A percentile compares a stretch with the other conserved stretches of the same genome.
phyloP scores from a whole-genome alignment of 2,797 vertebrate genomes.

The Okamejei kenojei region DNA sequence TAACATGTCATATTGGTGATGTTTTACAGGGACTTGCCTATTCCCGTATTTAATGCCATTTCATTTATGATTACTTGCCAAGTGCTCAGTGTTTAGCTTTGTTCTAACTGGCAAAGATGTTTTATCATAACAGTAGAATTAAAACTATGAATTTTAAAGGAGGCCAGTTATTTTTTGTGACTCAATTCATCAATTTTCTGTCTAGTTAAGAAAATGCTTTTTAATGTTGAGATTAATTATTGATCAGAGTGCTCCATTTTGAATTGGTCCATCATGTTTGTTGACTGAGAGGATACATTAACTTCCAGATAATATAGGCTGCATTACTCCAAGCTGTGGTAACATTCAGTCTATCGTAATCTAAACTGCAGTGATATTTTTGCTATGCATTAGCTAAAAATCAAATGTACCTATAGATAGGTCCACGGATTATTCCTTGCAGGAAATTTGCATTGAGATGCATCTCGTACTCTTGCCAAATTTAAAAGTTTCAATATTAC shows the following conservation, averaged over 20 bases:
- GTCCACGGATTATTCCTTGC: background rate
- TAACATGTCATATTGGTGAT: background rate
- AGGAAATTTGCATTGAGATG: background rate
- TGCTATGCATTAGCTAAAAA: background rate
- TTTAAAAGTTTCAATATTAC: background rate
- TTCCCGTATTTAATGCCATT: conserved; percentile 46
- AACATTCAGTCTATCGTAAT: conserved; percentile 60
- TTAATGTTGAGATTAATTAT: conserved; percentile 63
- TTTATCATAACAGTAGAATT: conserved; percentile 47
- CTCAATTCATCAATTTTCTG: conserved; percentile 50
- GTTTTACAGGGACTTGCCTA: accelerated
- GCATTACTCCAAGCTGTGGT: conserved; percentile 48
- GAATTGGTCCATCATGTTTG: conserved; percentile 46
- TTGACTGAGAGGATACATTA: conserved; percentile 48
- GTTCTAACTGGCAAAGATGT: background rate
- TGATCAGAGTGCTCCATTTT: conserved; percentile 50
- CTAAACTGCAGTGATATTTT: conserved; percentile 41
- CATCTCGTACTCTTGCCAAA: background rate
- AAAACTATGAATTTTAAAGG: conserved; percentile 38
- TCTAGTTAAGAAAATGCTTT: conserved; percentile 56
- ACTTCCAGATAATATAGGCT: conserved; percentile 38
- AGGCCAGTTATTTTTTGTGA: conserved; percentile 38
- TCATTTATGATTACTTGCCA: conserved; percentile 44
- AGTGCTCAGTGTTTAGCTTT: conserved; percentile 37
- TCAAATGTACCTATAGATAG: background rate